These are phyloP conservation scores for Petrolisthes manimaculis DNA, from an alignment of 2,888 invertebrate species.

Conservation along the genomic window DNA sequence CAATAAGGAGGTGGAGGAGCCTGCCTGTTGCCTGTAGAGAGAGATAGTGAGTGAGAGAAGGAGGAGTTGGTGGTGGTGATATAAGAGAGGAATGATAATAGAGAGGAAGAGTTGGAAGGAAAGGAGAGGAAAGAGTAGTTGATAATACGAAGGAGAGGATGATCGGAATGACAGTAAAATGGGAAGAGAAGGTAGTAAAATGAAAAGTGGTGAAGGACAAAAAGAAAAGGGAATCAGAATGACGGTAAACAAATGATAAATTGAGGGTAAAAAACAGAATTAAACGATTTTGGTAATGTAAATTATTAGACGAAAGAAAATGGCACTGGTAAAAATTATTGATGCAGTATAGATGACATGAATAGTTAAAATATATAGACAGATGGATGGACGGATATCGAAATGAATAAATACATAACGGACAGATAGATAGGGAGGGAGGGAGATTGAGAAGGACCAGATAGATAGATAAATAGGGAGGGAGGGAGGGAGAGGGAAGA, in stretches of 20 bases:
- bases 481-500: slow-evolving; percentile 42
- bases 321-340: too few relatives aligned
- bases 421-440: not conserved
- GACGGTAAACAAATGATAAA: not conserved
- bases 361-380: not conserved
- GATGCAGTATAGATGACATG: not conserved
- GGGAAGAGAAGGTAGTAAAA: not conserved
- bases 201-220: not conserved
- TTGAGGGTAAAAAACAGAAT: not conserved
- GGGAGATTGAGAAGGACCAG: slow-evolving; percentile 41
- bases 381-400: not conserved
- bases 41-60: not conserved
- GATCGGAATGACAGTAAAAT: not conserved
- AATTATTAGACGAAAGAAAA: not conserved
- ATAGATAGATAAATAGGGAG: not conserved
- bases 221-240: not conserved
- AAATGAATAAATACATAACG: not conserved
- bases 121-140: not conserved
- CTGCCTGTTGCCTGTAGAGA: not conserved
- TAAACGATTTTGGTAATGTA: not conserved
- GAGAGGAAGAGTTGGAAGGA: slow-evolving; percentile 3
- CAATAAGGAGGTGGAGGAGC: not conserved
- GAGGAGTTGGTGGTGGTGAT: slow-evolving; percentile 21
- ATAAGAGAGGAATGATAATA: not conserved
- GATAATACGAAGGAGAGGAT: too few relatives aligned